Percentiles rank a stretch among this genome's conserved stretches.
Conservation (phyloP, 2,797 vertebrate species). For the Mormyrops attenuatus region DNA sequence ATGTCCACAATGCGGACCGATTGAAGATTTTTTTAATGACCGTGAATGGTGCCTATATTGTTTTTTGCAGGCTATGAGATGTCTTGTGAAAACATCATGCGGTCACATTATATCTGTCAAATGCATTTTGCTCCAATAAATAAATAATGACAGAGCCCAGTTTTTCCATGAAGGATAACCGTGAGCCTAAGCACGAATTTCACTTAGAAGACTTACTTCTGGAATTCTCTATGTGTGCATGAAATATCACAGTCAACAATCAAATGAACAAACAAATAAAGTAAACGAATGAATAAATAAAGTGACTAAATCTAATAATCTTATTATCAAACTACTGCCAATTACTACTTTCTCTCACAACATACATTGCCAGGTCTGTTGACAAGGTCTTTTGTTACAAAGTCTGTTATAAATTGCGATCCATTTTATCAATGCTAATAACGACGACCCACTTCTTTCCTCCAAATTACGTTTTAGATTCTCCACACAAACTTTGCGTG, state of each 20-base stretch:
- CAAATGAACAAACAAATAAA: background rate
- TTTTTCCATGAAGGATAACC: background rate
- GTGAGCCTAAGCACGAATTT: background rate
- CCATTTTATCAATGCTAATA: background rate
- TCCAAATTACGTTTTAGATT: background rate
- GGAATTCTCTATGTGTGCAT: background rate
- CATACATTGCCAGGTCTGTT: background rate
- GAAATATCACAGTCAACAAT: background rate
- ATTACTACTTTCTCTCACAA: background rate
- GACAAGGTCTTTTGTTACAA: background rate
- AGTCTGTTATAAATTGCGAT: background rate
- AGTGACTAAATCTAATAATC: background rate
- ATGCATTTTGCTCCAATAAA: slow-evolving; percentile 9
- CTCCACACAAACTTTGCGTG: background rate
- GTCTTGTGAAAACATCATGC: background rate
- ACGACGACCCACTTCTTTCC: background rate
- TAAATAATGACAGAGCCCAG: background rate
- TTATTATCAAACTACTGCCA: background rate
- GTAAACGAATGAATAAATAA: background rate
- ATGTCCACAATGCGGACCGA: background rate
- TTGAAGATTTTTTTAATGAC: background rate
- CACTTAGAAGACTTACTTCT: background rate
- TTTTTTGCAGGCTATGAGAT: background rate
- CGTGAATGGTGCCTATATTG: background rate
- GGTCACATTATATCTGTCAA: slow-evolving; percentile 4